Conservation (phyloP, 2,888 invertebrate species). For the Thumatha senex region DNA sequence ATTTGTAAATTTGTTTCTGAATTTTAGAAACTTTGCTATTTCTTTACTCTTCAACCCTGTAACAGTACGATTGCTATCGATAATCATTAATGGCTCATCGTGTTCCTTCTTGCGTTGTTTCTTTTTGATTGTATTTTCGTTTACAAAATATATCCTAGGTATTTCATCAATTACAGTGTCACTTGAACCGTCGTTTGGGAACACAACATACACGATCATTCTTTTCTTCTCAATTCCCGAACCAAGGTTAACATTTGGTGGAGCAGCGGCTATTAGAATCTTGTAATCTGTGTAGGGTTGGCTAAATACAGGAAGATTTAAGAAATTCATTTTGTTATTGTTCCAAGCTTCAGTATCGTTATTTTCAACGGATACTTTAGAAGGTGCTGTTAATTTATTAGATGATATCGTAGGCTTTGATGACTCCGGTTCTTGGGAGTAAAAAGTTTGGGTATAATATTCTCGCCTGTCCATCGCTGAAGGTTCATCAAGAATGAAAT, state of each 20-base stretch:
- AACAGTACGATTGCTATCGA: conserved; percentile 68
- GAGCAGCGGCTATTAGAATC: conserved; percentile 67
- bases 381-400: neutral
- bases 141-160: conserved; percentile 66
- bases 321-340: conserved; percentile 27
- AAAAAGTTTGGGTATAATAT: conserved; percentile 37
- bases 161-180: conserved; percentile 40
- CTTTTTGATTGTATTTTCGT: conserved; percentile 28
- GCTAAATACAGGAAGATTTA: conserved; percentile 58
- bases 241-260: conserved; percentile 52
- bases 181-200: conserved; percentile 47
- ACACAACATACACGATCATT: conserved; percentile 61
- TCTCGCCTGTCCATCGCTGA: conserved; percentile 19
- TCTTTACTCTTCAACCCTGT: conserved; percentile 67
- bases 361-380: neutral
- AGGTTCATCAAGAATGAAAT: conserved; percentile 9
- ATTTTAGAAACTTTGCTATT: conserved; percentile 58
- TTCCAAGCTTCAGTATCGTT: neutral
- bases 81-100: conserved; percentile 50
- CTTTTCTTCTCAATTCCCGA: conserved; percentile 36
- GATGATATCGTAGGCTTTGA: neutral
- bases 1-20: conserved; percentile 58
- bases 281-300: conserved; percentile 59
- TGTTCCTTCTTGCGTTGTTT: conserved; percentile 34
- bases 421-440: neutral